A percentile compares a stretch with the other conserved stretches of the same genome.
Conservation (phyloP, 2,797 vertebrate species). For the Gambelia wislizenii region DNA sequence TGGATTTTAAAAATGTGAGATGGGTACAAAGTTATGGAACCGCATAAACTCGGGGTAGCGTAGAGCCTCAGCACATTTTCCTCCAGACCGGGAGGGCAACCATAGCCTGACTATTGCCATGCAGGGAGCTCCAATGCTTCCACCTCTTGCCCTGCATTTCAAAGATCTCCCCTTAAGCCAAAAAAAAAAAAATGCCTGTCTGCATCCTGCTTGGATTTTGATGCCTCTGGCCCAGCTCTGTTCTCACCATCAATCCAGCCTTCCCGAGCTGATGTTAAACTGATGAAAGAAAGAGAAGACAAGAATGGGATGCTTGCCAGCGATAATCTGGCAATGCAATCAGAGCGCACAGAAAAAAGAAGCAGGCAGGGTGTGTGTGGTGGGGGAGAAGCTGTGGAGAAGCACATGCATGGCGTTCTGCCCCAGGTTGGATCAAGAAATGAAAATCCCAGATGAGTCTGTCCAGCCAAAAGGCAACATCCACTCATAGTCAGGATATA, state of each 20-base stretch:
- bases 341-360: conserved; percentile 23
- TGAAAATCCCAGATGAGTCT: background rate
- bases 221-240: fast-evolving
- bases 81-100: background rate
- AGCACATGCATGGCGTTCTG: conserved; percentile 29
- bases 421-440: conserved; percentile 21
- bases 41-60: no score
- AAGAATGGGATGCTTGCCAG: conserved; percentile 29
- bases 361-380: background rate
- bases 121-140: background rate
- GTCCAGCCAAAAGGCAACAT: background rate
- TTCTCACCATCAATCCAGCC: conserved; percentile 36
- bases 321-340: conserved; percentile 18
- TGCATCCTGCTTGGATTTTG: background rate
- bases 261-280: conserved; percentile 1
- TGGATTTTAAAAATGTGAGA: no score
- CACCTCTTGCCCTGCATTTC: background rate
- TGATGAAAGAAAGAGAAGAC: conserved; percentile 11
- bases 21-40: no score
- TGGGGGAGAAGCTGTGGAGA: no score
- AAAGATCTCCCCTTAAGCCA: background rate
- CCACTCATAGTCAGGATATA: background rate
- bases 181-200: background rate
- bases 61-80: background rate
- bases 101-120: no score